These are phyloP conservation scores for Aphrocallistes beatrix DNA, from an alignment of 37 sponge, comb jelly and placozoan species.

Conservation along the genomic window DNA sequence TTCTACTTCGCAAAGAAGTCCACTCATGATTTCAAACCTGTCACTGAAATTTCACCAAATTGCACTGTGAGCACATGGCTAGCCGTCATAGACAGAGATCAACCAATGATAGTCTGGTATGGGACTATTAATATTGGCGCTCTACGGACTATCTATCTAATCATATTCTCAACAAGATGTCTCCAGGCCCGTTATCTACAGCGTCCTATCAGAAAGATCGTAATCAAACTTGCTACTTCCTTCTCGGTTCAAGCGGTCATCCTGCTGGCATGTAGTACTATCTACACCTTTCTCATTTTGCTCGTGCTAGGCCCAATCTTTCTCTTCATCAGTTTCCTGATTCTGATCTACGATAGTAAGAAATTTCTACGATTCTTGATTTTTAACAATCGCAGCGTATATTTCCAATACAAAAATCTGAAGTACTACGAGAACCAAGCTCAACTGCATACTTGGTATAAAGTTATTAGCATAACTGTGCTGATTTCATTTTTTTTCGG, in stretches of 20 bases:
- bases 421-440: background rate
- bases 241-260: background rate
- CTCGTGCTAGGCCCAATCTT: background rate
- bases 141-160: background rate
- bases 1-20: background rate
- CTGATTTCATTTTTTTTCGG: background rate
- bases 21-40: background rate
- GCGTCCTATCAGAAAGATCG: background rate
- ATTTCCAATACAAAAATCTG: background rate
- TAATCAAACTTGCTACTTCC: background rate
- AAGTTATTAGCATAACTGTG: background rate
- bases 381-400: background rate
- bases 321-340: background rate
- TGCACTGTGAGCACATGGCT: background rate
- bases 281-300: background rate
- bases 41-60: background rate
- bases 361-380: background rate
- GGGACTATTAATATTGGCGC: background rate
- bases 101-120: background rate
- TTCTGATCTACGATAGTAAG: background rate
- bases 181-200: background rate
- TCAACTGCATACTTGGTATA: background rate
- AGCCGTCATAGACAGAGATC: background rate
- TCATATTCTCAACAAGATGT: background rate
- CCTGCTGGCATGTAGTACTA: background rate